These are phyloP conservation scores for Eonycteris spelaea DNA, from an alignment of 2,113 vertebrate genomes.

Conservation along the genomic window DNA sequence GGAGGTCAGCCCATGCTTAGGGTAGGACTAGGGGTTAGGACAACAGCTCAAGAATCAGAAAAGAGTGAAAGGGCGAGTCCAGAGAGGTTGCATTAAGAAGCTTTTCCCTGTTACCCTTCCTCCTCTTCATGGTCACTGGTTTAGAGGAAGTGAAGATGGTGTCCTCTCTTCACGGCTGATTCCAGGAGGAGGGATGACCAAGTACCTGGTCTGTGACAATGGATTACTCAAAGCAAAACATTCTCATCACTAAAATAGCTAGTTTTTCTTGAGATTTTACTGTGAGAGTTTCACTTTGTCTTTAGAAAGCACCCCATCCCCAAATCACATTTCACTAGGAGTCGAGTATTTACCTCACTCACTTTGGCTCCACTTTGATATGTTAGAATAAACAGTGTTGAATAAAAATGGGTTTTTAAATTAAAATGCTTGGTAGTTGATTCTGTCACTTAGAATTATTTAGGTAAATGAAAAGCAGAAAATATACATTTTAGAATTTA, in stretches of 20 bases:
- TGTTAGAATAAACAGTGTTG: slow-evolving; percentile 1
- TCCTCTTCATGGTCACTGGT: not conserved
- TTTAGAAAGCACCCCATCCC: not conserved
- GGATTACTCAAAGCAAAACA: not conserved
- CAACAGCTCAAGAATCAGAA: not conserved
- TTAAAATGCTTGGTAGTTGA: not conserved
- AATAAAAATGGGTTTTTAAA: not conserved
- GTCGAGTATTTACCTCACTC: not conserved
- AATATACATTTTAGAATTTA: not conserved
- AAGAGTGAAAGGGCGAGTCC: not conserved
- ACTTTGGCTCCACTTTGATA: not conserved
- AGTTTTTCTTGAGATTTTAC: not conserved
- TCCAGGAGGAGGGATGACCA: not conserved
- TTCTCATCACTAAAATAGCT: not conserved
- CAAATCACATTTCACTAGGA: not conserved
- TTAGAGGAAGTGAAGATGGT: not conserved
- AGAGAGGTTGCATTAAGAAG: not conserved
- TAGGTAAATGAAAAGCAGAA: not conserved
- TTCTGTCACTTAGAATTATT: slow-evolving; percentile 3
- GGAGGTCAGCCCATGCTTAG: not conserved
- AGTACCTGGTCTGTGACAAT: not conserved
- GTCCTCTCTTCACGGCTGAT: not conserved
- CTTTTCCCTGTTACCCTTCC: not conserved
- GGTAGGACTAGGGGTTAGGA: not conserved
- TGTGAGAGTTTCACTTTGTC: not conserved